A percentile compares a stretch with the other conserved stretches of the same genome.
Evolutionary conservation across 2,797 vertebrate genomes (phyloP).

Genomic region (Oophaga sylvatica): DNA sequence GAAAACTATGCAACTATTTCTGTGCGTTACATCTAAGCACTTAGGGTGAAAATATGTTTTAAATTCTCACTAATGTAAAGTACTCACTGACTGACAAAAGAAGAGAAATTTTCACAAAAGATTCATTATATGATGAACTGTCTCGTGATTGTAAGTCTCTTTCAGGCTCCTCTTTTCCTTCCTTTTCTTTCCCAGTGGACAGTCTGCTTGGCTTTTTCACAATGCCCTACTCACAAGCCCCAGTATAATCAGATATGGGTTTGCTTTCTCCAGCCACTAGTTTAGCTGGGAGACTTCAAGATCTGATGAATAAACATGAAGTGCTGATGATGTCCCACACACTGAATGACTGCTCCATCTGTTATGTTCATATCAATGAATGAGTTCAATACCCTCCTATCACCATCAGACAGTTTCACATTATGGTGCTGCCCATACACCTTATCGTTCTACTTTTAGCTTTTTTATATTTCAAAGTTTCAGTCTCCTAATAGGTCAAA

Average conservation of each 20-base stretch:
- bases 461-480: neutral
- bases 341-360: neutral
- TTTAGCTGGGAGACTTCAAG: neutral
- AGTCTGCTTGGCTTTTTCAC: conserved; percentile 2
- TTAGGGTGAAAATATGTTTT: neutral
- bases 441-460: too few relatives aligned
- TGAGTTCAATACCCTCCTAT: neutral
- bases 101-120: neutral
- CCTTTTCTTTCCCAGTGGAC: conserved; percentile 49
- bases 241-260: conserved; percentile 19
- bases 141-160: conserved; percentile 5
- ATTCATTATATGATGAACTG: conserved; percentile 20
- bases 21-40: neutral
- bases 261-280: neutral
- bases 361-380: neutral
- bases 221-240: conserved; percentile 1
- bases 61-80: neutral
- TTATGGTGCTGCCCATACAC: neutral
- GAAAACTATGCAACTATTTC: neutral
- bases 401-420: neutral
- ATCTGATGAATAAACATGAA: conserved; percentile 31
- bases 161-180: conserved; percentile 43
- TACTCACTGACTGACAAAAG: neutral
- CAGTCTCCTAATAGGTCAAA: neutral
- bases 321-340: conserved; percentile 1